These are phyloP conservation scores for Sapajus apella DNA, from an alignment of 2,113 vertebrate genomes.

Conservation along the genomic window DNA sequence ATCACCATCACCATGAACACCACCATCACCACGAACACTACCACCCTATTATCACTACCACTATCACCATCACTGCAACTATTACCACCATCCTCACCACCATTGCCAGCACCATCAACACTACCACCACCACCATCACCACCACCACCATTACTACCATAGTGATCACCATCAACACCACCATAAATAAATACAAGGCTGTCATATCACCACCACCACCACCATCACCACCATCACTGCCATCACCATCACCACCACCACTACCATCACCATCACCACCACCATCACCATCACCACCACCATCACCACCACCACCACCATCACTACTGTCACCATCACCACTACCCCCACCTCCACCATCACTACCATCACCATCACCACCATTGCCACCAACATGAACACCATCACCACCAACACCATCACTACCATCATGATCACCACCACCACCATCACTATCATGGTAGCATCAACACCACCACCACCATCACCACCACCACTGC, in stretches of 20 bases:
- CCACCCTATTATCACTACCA: rapidly evolving
- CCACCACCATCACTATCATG: rapidly evolving
- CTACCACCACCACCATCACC: no score
- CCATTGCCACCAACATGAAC: rapidly evolving
- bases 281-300: rapidly evolving
- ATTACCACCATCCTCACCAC: rapidly evolving
- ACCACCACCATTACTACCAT: no score
- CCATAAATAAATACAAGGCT: no score
- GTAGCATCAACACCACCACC: not conserved
- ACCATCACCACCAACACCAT: not conserved
- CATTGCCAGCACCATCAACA: not conserved
- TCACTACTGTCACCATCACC: rapidly evolving
- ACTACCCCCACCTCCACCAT: rapidly evolving
- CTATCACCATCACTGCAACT: no score
- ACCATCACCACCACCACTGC: rapidly evolving
- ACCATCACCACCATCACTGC: rapidly evolving
- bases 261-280: no score
- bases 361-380: rapidly evolving
- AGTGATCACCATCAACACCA: rapidly evolving
- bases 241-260: no score
- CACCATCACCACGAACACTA: rapidly evolving
- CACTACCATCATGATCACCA: rapidly evolving
- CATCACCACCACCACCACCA: rapidly evolving
- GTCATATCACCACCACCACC: rapidly evolving
- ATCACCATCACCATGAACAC: rapidly evolving